Conservation (phyloP, 2,797 vertebrate genomes). For the Mionectes olivaceus region DNA sequence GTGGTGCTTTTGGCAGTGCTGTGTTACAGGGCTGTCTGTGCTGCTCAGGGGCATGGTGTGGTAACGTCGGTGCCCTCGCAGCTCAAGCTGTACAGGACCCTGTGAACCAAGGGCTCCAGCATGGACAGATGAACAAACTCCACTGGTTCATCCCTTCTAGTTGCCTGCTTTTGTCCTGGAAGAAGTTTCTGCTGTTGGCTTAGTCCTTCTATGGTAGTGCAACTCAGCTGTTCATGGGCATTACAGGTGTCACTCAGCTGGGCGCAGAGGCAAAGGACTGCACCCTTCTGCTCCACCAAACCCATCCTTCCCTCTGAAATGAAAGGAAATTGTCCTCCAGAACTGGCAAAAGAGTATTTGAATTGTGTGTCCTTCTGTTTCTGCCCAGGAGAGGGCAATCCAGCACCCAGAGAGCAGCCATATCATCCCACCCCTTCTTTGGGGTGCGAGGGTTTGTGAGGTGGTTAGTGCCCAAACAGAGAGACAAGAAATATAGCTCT, state of each 20-base stretch:
- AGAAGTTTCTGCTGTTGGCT: not conserved
- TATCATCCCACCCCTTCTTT: not conserved
- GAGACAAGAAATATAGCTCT: fast-evolving
- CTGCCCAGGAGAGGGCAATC: slow-evolving; percentile 67
- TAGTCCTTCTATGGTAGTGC: fast-evolving
- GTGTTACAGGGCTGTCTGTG: fast-evolving
- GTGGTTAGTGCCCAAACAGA: not conserved
- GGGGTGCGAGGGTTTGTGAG: fast-evolving
- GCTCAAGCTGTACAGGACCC: fast-evolving
- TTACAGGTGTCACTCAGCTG: not conserved
- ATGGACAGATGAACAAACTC: not conserved
- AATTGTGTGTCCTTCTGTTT: not conserved
- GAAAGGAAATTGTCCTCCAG: not conserved
- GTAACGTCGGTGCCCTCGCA: fast-evolving
- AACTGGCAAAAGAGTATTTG: not conserved
- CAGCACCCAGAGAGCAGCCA: not conserved
- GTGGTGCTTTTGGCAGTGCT: fast-evolving
- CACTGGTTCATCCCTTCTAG: not conserved
- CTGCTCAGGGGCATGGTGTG: not conserved
- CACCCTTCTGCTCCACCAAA: not conserved
- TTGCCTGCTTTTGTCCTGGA: not conserved
- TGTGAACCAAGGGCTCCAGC: not conserved
- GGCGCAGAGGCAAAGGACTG: not conserved
- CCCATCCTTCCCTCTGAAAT: not conserved
- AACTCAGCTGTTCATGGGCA: not conserved